Percentiles rank a stretch among this genome's conserved stretches.
phyloP scores from a whole-genome alignment of 2,888 invertebrate species.

The Danaus chrysippus region DNA sequence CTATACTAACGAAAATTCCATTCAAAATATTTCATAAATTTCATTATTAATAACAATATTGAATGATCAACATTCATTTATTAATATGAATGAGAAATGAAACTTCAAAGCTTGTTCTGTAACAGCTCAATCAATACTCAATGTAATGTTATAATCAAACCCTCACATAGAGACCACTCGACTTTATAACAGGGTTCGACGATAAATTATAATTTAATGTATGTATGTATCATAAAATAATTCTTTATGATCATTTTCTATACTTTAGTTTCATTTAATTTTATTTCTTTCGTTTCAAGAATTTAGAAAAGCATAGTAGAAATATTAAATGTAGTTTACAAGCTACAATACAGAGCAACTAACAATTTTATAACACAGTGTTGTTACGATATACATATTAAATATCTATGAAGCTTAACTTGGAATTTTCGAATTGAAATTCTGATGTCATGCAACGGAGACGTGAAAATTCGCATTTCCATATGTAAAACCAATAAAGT shows the following conservation, averaged over 20 bases:
- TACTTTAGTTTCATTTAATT: too few species aligned
- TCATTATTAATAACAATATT: neutral
- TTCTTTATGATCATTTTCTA: neutral
- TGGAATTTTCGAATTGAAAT: conserved; percentile 7
- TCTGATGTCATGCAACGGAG: neutral
- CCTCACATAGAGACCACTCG: conserved; percentile 8
- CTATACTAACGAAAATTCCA: too few species aligned
- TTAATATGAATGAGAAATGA: neutral
- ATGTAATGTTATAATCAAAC: neutral
- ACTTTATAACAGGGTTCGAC: conserved; percentile 14
- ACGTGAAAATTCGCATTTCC: conserved; percentile 10
- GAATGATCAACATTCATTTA: neutral
- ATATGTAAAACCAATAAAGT: conserved; percentile 15
- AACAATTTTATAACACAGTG: neutral
- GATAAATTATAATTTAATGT: conserved; percentile 16
- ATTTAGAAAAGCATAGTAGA: too few species aligned
- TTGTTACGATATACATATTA: neutral
- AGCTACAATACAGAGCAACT: too few species aligned
- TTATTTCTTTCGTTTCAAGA: too few species aligned
- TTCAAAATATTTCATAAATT: too few species aligned
- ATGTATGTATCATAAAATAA: conserved; percentile 2
- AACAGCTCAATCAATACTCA: conserved; percentile 3
- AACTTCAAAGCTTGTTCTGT: neutral
- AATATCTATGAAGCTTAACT: neutral
- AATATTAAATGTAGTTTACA: too few species aligned